phyloP scores from a whole-genome alignment of 2,888 invertebrate genomes.

The Mythimna vitellina region DNA sequence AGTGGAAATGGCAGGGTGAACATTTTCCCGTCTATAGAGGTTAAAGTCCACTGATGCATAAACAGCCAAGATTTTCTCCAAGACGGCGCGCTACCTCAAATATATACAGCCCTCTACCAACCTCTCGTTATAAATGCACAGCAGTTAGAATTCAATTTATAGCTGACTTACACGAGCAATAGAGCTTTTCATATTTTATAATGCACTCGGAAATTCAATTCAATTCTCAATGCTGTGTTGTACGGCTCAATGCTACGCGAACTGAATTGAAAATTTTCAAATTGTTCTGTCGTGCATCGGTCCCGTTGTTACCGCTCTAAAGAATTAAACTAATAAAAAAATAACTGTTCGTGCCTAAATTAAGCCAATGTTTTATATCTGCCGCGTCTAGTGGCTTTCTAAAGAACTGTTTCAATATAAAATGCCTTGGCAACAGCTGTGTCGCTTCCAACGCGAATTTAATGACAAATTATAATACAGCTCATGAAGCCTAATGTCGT shows the following conservation, averaged over 20 bases:
- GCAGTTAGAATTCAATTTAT: slow-evolving; percentile 52
- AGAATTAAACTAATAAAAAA: slow-evolving; percentile 24
- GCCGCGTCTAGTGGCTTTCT: slow-evolving; percentile 44
- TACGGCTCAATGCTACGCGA: slow-evolving; percentile 31
- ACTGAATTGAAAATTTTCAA: slow-evolving; percentile 26
- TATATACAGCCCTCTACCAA: neutral
- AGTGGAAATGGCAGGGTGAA: slow-evolving; percentile 9
- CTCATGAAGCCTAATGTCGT: slow-evolving; percentile 17
- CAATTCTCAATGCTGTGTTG: slow-evolving; percentile 24
- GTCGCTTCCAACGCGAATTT: slow-evolving; percentile 53
- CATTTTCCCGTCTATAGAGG: slow-evolving; percentile 13
- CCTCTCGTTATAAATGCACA: slow-evolving; percentile 48
- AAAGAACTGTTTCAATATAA: slow-evolving; percentile 63
- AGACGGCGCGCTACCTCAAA: slow-evolving; percentile 2
- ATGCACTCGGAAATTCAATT: slow-evolving; percentile 52
- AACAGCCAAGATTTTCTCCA: slow-evolving; percentile 15
- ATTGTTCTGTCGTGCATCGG: slow-evolving; percentile 6
- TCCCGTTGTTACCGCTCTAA: slow-evolving; percentile 9
- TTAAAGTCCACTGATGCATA: neutral
- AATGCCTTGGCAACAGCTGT: slow-evolving; percentile 66
- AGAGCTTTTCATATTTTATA: slow-evolving; percentile 57
- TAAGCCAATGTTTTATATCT: slow-evolving; percentile 44
- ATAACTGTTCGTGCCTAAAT: slow-evolving; percentile 43
- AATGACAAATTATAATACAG: slow-evolving; percentile 29
- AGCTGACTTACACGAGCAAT: slow-evolving; percentile 35